Evolutionary conservation across 1,140 invertebrate species (phyloP), one percentile per base, ranked within the genome.

Genomic region (Achatina immaculata): DNA sequence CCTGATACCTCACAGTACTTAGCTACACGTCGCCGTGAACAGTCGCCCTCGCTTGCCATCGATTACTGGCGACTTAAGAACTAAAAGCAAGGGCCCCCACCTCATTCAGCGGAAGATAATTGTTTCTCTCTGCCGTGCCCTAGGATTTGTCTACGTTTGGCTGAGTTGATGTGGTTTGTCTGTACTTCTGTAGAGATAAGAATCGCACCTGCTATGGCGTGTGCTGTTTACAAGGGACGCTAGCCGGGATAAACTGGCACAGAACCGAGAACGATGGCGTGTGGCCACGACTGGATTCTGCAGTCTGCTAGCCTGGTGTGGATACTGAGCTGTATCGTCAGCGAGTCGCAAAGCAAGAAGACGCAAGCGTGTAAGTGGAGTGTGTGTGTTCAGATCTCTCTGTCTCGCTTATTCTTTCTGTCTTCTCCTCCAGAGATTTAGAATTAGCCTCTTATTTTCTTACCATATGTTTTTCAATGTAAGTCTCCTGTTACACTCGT

Each of bases 321-420:
- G 85, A 84, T 85, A 81, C 82, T 85, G 69, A 84, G 82, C 14
- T 71, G 83, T 24, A 73, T 85, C 16, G 62, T 84, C 38, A 84
- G 82, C 76, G 85, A 85, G 73, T 85, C 85, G 11, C 85, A 84
- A 68, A 85, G 85, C 73, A 85, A 83, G 71, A 84, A 79, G 58
- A 85, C 85, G 19, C 85, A 85, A 75, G 81, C 80, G 62, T 85
- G 85, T 85, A 84, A 85, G 85, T 85, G 1, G 28, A 2, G 11
- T 65, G 31, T 34, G 31, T n/a, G n/a, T n/a, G n/a, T n/a, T n/a
- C n/a, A n/a, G n/a, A n/a, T n/a, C n/a, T n/a, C n/a, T n/a, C n/a
- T n/a, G n/a, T n/a, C n/a, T n/a, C n/a, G n/a, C n/a, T n/a, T n/a
- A n/a, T n/a, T n/a, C n/a, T n/a, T n/a, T n/a, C n/a, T n/a, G n/a